Evolutionary conservation across 1,140 invertebrate genomes (phyloP).

Genomic region (Eurosta solidaginis): DNA sequence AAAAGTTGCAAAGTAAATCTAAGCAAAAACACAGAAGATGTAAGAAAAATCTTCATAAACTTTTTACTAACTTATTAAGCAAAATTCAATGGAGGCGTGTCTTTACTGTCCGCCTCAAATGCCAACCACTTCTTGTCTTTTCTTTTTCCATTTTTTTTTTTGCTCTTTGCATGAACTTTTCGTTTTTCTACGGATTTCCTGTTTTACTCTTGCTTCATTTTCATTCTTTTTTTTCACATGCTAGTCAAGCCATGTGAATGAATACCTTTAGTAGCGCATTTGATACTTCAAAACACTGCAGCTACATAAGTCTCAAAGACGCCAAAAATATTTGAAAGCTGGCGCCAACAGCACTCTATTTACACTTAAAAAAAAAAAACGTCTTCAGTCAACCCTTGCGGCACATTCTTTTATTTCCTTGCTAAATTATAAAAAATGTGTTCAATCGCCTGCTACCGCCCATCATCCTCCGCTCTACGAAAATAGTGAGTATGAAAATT

Average conservation of each 20-base stretch:
- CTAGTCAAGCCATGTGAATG: neutral
- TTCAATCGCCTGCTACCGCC: neutral
- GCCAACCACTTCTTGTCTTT: neutral
- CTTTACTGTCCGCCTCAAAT: neutral
- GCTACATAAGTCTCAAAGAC: neutral
- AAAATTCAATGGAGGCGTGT: neutral
- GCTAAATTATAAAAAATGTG: neutral
- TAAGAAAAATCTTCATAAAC: slow-evolving; percentile 13
- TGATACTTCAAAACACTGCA: neutral
- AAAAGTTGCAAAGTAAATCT: slow-evolving; percentile 1
- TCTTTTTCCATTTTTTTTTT: neutral
- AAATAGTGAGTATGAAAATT: neutral
- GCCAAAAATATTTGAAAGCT: neutral
- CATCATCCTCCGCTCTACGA: neutral
- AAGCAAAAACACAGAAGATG: neutral
- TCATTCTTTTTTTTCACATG: neutral
- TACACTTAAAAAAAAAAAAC: neutral
- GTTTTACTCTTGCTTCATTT: neutral
- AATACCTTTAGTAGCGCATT: neutral
- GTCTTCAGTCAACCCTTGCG: neutral
- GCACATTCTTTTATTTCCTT: neutral
- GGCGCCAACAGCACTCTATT: neutral
- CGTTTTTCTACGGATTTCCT: neutral
- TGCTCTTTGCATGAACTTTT: neutral
- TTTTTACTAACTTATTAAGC: neutral